Percentiles rank a stretch among this genome's conserved stretches.
These are phyloP conservation scores for Boloria euphrosyne DNA, from an alignment of 2,888 invertebrate species.

Conservation along the genomic window DNA sequence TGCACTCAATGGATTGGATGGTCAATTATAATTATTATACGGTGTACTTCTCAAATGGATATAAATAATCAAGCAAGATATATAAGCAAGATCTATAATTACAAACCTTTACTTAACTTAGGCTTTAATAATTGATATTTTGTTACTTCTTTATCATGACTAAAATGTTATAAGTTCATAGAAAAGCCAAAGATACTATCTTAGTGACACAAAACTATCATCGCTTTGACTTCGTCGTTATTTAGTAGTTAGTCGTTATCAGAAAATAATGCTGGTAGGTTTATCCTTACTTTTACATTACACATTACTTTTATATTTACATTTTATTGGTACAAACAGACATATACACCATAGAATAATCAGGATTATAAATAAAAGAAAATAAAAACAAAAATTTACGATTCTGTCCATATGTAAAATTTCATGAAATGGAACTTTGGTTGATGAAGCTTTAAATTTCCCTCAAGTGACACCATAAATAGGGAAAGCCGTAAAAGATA, in stretches of 20 bases:
- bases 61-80: too few species aligned
- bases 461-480: constrained; percentile 35
- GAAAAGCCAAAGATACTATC: constrained; percentile 12
- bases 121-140: constrained; percentile 1
- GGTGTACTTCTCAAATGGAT: too few species aligned
- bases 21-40: too few species aligned
- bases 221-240: constrained; percentile 19
- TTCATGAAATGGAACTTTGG: constrained; percentile 21
- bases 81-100: too few species aligned
- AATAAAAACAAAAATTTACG: constrained; percentile 12
- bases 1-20: too few species aligned
- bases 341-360: constrained; percentile 13
- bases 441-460: constrained; percentile 34
- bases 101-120: too few species aligned
- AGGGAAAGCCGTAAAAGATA: constrained; percentile 34
- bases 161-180: neutral
- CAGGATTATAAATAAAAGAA: constrained; percentile 12
- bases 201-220: constrained; percentile 12
- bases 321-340: neutral
- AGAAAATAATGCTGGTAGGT: constrained; percentile 9
- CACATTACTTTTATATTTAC: constrained; percentile 5
- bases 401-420: constrained; percentile 4
- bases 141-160: neutral
- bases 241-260: too few species aligned
- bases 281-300: constrained; percentile 5